phyloP scores from a whole-genome alignment of 1,140 invertebrate species.

The Yoshiicerus persimilis region DNA sequence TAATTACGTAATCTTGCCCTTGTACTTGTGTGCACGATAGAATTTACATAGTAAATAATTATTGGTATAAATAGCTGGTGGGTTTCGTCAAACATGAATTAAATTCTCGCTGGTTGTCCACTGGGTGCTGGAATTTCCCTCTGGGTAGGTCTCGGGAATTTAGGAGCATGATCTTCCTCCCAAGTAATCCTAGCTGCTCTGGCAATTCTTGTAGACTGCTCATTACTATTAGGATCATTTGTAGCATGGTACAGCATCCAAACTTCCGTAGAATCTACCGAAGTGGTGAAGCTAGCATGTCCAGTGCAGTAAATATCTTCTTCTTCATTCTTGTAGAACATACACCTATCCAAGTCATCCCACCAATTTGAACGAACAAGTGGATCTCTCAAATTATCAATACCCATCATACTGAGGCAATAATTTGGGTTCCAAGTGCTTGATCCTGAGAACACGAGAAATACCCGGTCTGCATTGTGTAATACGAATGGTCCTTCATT shows the following conservation, averaged over 20 bases:
- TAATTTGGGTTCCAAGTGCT: constrained; percentile 41
- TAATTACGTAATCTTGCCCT: too few relatives aligned
- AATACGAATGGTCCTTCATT: constrained; percentile 44
- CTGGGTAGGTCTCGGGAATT: constrained; percentile 24
- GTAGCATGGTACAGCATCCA: constrained; percentile 34
- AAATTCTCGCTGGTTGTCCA: constrained; percentile 9
- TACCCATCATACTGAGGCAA: constrained; percentile 42
- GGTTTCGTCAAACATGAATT: background rate
- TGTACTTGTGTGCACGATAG: too few relatives aligned
- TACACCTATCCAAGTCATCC: constrained; percentile 33
- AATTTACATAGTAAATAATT: too few relatives aligned
- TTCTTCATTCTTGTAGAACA: constrained; percentile 36
- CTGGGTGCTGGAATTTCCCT: background rate
- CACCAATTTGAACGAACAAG: constrained; percentile 38
- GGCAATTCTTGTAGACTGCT: constrained; percentile 23
- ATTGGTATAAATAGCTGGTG: too few relatives aligned
- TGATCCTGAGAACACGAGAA: constrained; percentile 33
- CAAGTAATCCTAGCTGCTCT: constrained; percentile 19
- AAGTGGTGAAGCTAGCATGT: constrained; percentile 33
- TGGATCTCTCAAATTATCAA: constrained; percentile 38
- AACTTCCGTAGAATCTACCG: constrained; percentile 29
- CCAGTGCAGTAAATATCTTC: constrained; percentile 35
- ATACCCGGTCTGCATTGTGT: constrained; percentile 32
- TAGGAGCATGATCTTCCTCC: constrained; percentile 23
- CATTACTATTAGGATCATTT: constrained; percentile 26